These are phyloP conservation scores for Catharus minimus DNA, from an alignment of 2,113 vertebrate genomes.

Conservation along the genomic window DNA sequence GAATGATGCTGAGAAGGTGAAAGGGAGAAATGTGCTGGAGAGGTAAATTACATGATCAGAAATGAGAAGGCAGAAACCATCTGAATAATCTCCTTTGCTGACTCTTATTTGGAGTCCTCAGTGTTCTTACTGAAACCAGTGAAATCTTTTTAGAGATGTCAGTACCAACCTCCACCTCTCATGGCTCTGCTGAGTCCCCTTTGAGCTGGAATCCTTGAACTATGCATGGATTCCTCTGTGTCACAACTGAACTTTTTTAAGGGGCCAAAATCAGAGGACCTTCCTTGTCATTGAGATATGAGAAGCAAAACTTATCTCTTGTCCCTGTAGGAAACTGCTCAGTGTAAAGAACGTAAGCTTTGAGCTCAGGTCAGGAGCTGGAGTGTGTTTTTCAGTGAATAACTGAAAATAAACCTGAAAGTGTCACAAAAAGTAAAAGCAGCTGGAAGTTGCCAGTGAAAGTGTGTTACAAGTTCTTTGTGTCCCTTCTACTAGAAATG, in stretches of 20 bases:
- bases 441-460: neutral
- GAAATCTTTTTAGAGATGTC: neutral
- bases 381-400: neutral
- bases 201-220: neutral
- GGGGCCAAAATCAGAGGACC: neutral
- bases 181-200: neutral
- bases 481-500: neutral
- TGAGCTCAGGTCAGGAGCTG: neutral
- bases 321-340: neutral
- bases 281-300: neutral
- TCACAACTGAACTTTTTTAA: neutral
- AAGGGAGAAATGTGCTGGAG: neutral
- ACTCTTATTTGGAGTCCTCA: neutral
- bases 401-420: neutral
- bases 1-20: neutral
- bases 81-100: neutral
- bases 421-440: neutral
- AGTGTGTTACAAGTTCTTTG: neutral
- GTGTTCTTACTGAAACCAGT: rapidly evolving
- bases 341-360: neutral
- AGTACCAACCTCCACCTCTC: neutral
- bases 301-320: neutral
- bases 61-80: neutral
- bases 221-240: neutral
- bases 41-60: neutral